Base-by-base conservation (phyloP, 2,797 vertebrate species). In the Poeciliopsis paucimaculata region DNA sequence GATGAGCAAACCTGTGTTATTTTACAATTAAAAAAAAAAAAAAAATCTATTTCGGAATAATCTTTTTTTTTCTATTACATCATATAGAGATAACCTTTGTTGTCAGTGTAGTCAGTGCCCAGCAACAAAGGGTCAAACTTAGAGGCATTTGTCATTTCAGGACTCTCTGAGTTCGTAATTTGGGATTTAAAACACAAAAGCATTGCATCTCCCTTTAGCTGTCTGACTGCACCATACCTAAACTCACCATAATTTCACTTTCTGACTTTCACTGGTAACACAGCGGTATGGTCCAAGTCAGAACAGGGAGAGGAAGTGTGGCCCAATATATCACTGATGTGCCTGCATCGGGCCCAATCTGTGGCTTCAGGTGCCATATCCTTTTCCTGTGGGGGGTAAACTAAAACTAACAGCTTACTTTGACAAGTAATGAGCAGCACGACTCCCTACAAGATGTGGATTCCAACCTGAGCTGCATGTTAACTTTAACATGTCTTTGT, bases 291-390 rank as follows among this genome's bases (percentile, higher is more conserved):
- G 47, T 70, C 45, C 78, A 13, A 77, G 80, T 86, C 72, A 83
- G 81, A 78, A 62, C 80, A 81, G 84, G 76, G 47, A 87, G 84
- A 91, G 93, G 92, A 94, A 94, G 85, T 85, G 76, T 34, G 73
- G 79, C 78, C 75, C 86, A 85, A 89, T 93, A 91, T 90, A 92
- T 94, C 90, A 91, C 87, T 46, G 75, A 83, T 89, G 87, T 89
- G 90, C 81, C 76, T 82, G 81, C 84, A 57, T 79, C 74, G 43
- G n/a, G 73, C 86, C 89, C 92, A 94, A 93, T 95, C 93, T 95
- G 92, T 87, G 89, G 77, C 91, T 93, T 94, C 93, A 94, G 92
- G 91, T 93, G 91, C 66, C 79, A 82, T 87, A 92, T 95, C 95
- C 95, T 95, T 80, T 95, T 95, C 94, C 93, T 94, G 90, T 91